phyloP scores from a whole-genome alignment of 2,888 invertebrate species.

The Orthosia cruda region DNA sequence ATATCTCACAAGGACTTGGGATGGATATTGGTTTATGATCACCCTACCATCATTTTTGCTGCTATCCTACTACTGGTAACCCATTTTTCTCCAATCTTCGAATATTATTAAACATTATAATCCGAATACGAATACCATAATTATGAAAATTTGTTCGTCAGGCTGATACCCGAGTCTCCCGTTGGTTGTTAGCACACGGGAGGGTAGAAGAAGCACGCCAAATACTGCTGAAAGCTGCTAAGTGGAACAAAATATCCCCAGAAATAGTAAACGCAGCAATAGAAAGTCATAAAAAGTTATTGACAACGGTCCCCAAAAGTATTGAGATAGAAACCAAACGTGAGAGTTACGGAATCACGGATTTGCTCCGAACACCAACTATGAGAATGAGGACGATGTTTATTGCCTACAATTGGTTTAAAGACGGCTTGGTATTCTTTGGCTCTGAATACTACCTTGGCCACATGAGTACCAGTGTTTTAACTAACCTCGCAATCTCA shows the following conservation, averaged over 20 bases:
- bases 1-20: slow-evolving; percentile 6
- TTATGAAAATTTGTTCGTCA: background rate
- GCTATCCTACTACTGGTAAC: slow-evolving; percentile 8
- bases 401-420: background rate
- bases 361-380: background rate
- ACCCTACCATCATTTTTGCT: background rate
- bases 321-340: background rate
- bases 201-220: slow-evolving; percentile 6
- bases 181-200: slow-evolving; percentile 3
- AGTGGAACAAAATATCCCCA: background rate
- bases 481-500: background rate
- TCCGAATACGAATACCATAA: background rate
- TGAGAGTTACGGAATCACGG: background rate
- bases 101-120: background rate
- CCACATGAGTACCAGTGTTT: background rate
- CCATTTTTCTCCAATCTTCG: background rate
- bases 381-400: background rate
- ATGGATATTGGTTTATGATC: background rate
- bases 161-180: slow-evolving; percentile 14
- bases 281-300: background rate
- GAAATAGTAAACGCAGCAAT: background rate
- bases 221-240: background rate
- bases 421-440: background rate
- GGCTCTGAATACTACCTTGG: background rate
- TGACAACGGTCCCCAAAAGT: background rate